phyloP scores from a whole-genome alignment of 2,113 vertebrate species.

The Athene cunicularia region DNA sequence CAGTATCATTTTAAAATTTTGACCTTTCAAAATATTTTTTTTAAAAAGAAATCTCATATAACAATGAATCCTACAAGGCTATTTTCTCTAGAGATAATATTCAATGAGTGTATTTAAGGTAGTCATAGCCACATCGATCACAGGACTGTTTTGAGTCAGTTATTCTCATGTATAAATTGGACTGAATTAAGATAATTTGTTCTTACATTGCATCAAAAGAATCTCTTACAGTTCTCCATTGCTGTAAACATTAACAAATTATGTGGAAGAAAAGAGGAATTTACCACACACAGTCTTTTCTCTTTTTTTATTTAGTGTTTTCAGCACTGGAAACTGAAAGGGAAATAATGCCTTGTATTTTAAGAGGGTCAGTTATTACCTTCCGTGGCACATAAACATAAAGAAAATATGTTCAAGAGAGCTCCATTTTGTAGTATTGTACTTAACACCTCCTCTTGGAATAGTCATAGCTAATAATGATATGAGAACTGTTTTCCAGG shows the following conservation, averaged over 20 bases:
- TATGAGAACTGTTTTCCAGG: conserved; percentile 6
- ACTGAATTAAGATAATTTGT: conserved; percentile 48
- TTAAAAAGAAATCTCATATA: conserved; percentile 54
- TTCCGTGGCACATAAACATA: background rate
- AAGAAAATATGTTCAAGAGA: conserved; percentile 1
- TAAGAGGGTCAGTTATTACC: background rate
- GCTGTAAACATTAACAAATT: background rate
- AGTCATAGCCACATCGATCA: conserved; percentile 58
- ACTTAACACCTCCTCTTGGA: background rate
- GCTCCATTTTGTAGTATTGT: background rate
- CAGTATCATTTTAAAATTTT: conserved; percentile 72
- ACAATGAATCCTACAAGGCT: conserved; percentile 65
- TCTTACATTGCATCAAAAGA: background rate
- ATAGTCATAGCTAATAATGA: conserved; percentile 3
- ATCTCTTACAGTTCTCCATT: background rate
- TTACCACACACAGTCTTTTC: background rate
- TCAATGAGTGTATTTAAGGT: conserved; percentile 63
- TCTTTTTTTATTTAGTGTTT: background rate
- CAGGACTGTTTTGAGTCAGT: conserved; percentile 53
- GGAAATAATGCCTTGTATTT: background rate
- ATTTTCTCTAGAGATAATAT: conserved; percentile 64
- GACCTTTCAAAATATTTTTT: conserved; percentile 65
- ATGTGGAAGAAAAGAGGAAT: background rate
- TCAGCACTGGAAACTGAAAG: conserved; percentile 6
- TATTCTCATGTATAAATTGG: conserved; percentile 66